Conservation (phyloP, 2,797 vertebrate species). For the Enteromius radiatus region DNA sequence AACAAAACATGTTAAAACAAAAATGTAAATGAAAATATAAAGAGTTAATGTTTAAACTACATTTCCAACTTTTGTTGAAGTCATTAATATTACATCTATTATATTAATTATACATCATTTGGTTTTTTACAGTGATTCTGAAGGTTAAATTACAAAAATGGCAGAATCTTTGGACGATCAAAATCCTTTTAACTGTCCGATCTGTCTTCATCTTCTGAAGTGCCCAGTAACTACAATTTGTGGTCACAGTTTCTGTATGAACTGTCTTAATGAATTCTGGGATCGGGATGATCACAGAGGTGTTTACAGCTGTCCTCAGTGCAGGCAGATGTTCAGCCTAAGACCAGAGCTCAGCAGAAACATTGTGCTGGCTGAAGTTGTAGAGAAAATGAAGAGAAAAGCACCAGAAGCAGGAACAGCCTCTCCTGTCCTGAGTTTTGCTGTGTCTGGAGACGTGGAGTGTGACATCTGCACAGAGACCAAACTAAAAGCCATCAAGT, state of each 20-base stretch:
- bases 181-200: slow-evolving; percentile 14
- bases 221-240: slow-evolving; percentile 37
- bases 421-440: background rate
- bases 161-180: slow-evolving; percentile 20
- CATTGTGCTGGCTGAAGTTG: slow-evolving; percentile 37
- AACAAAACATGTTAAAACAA: too few species aligned
- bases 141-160: slow-evolving; percentile 13
- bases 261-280: slow-evolving; percentile 45
- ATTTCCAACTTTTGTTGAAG: too few species aligned
- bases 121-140: too few species aligned
- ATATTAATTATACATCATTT: too few species aligned
- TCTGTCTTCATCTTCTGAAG: slow-evolving; percentile 47
- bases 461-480: slow-evolving; percentile 83
- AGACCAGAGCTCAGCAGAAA: slow-evolving; percentile 38
- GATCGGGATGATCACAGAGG: slow-evolving; percentile 3
- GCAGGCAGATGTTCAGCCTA: slow-evolving; percentile 35
- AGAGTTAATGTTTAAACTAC: too few species aligned
- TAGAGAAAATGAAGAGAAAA: slow-evolving; percentile 7
- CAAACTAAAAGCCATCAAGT: slow-evolving; percentile 83
- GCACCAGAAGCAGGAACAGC: background rate
- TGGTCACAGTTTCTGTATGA: slow-evolving; percentile 48
- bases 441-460: slow-evolving; percentile 75
- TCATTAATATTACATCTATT: too few species aligned
- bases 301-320: slow-evolving; percentile 48
- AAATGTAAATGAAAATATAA: too few species aligned